Base-by-base conservation (phyloP, 2,113 vertebrate genomes). In the Nipponia nippon region DNA sequence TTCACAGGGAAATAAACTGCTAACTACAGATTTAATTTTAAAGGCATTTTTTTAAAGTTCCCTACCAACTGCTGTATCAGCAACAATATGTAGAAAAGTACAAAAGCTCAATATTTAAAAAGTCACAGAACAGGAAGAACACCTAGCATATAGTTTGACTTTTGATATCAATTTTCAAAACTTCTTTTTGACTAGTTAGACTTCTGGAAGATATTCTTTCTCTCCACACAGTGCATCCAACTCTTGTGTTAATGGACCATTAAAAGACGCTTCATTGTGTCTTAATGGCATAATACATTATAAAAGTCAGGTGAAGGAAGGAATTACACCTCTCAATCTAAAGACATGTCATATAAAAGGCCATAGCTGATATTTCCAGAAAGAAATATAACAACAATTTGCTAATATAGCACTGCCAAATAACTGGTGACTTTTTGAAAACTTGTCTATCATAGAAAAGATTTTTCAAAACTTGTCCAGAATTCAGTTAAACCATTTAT, bases 211-310 rank as follows among this genome's bases (percentile, higher is more conserved):
- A 84, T 59, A 81, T 30, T 90, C 32, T 55, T 90, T 92, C 50
- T 92, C 75, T 91, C 40, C 46, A 78, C 61, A 88, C 8, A 17
- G 7, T 75, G 52, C 86, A 91, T 84, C 79, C 76, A 95, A 81
- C 80, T 77, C 38, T 61, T 56, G 38, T 72, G 73, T 67, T 96
- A 97, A 96, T 95, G 92, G 86, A 93, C 89, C 95, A 89, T 78
- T 92, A 82, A 97, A 97, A 95, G 69, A 95, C 61, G 90, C 89
- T 93, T 95, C 95, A 95, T 82, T 95, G 94, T 95, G 69, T 92
- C 86, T 94, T 93, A 97, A 92, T 79, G 40, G 89, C 80, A 82
- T 87, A 92, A 92, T 87, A 92, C 47, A 93, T 96, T 95, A 89
- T 19, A 82, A 19, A 94, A 96, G 72, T 89, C 89, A 93, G 86